phyloP scores from a whole-genome alignment of 1,140 invertebrate genomes.

The Drosophila nikananu region DNA sequence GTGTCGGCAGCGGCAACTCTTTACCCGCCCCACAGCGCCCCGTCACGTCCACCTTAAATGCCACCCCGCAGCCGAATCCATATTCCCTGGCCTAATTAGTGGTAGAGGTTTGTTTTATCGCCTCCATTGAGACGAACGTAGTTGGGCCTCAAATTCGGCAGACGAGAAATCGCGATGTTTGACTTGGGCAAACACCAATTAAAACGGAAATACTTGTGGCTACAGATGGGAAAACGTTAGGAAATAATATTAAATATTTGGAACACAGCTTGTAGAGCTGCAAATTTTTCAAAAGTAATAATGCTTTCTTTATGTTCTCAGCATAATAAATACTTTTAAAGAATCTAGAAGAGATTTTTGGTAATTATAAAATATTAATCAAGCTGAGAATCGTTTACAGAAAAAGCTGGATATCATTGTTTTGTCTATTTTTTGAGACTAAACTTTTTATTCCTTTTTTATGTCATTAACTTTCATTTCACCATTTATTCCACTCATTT shows the following conservation, averaged over 20 bases:
- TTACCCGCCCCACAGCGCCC: neutral
- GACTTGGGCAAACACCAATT: conserved; percentile 5
- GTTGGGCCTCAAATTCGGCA: neutral
- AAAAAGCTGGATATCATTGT: too few relatives aligned
- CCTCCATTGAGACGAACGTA: conserved; percentile 10
- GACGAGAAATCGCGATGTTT: conserved; percentile 7
- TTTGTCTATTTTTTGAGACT: too few relatives aligned
- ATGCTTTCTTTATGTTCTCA: neutral
- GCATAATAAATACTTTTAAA: too few relatives aligned
- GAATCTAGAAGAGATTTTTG: neutral
- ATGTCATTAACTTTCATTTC: too few relatives aligned
- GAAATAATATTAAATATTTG: neutral
- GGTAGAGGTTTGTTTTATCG: conserved; percentile 27
- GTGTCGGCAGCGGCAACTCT: conserved; percentile 32
- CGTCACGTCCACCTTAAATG: neutral
- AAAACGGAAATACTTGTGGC: neutral
- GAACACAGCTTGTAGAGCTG: fast-evolving
- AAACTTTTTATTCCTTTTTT: too few relatives aligned
- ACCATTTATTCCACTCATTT: too few relatives aligned
- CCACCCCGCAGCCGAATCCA: neutral
- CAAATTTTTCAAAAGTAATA: neutral
- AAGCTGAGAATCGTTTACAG: too few relatives aligned
- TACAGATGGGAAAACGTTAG: neutral
- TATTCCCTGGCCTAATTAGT: conserved; percentile 51
- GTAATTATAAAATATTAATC: too few relatives aligned